phyloP scores from a whole-genome alignment of 2,113 vertebrate genomes.

The Herpetotheres cachinnans region DNA sequence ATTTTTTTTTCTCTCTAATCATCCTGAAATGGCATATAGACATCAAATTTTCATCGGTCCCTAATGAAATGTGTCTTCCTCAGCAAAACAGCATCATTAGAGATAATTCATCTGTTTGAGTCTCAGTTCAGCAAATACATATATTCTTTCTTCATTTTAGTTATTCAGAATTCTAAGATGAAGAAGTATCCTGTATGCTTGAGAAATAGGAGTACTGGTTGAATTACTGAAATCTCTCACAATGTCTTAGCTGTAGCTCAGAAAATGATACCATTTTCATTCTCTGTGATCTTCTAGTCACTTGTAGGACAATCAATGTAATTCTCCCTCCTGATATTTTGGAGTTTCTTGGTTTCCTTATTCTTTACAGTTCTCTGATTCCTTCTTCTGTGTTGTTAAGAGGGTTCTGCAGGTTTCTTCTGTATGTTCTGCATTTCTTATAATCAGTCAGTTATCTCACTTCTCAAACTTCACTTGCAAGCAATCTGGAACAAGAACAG shows the following conservation, averaged over 20 bases:
- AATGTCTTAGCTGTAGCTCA: neutral
- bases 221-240: neutral
- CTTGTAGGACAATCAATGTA: neutral
- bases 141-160: neutral
- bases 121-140: neutral
- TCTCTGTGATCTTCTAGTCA: neutral
- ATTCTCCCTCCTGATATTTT: neutral
- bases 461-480: neutral
- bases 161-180: neutral
- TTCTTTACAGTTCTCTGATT: neutral
- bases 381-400: neutral
- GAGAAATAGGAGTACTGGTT: neutral
- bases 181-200: neutral
- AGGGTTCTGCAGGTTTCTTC: neutral
- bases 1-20: neutral
- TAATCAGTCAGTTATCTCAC: too few relatives aligned
- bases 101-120: neutral
- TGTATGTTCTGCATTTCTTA: neutral
- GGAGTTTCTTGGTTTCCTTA: neutral
- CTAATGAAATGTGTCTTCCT: neutral
- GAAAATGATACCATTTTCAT: neutral
- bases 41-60: neutral
- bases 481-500: neutral
- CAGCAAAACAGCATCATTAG: neutral
- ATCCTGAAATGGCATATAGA: neutral